A percentile compares a stretch with the other conserved stretches of the same genome.
These are phyloP conservation scores for Uromys caudimaculatus DNA, from an alignment of 2,797 vertebrate species.

Conservation along the genomic window DNA sequence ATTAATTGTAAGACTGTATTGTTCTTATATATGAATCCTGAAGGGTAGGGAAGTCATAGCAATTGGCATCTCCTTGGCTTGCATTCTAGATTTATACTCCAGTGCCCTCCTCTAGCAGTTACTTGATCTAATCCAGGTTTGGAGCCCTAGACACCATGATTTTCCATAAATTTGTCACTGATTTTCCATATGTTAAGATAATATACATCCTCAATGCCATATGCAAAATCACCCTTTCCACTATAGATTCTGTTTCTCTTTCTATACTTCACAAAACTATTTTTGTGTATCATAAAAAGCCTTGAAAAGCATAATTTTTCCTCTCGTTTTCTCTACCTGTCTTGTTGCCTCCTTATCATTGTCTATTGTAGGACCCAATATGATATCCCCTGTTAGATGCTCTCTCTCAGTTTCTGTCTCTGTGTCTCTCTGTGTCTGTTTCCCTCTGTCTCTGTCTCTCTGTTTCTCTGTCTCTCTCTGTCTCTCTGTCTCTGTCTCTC, in stretches of 20 bases:
- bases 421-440: no score
- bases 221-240: neutral
- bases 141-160: fast-evolving
- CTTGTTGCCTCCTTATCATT: neutral
- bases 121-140: neutral
- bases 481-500: no score
- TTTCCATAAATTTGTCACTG: neutral
- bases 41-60: neutral
- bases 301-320: neutral
- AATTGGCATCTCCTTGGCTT: neutral
- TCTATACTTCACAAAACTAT: neutral
- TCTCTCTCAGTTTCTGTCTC: no score
- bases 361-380: no score
- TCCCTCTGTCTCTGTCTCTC: no score
- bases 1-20: neutral
- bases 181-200: neutral
- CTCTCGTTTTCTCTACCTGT: neutral
- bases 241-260: neutral
- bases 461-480: no score
- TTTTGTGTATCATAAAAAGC: neutral
- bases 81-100: neutral
- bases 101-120: neutral
- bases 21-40: neutral
- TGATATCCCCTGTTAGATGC: no score
- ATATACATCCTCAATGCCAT: neutral